phyloP scores from a whole-genome alignment of 2,888 invertebrate species.

The Onchidella celtica region DNA sequence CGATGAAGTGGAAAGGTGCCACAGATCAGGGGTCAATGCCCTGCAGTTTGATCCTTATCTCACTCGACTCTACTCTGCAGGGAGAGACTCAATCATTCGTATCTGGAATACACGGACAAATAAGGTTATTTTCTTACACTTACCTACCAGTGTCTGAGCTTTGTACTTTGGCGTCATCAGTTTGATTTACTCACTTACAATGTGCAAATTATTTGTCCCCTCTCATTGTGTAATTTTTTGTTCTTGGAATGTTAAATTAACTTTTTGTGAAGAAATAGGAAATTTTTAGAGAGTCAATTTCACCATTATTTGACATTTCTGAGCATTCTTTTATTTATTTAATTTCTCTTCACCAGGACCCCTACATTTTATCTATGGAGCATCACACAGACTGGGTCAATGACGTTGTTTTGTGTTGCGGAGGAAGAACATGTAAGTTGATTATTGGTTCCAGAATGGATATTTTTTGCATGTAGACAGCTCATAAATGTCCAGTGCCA shows the following conservation, averaged over 20 bases:
- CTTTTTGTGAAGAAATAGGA: too few relatives aligned
- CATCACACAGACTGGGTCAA: conserved; percentile 99
- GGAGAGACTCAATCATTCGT: conserved; percentile 97
- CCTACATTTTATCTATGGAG: conserved; percentile 97
- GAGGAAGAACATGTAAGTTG: conserved; percentile 93
- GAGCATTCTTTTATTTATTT: too few relatives aligned
- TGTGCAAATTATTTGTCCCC: not conserved
- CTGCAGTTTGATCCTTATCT: conserved; percentile 94
- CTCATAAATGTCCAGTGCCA: too few relatives aligned
- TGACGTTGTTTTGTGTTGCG: conserved; percentile 98
- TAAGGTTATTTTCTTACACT: too few relatives aligned
- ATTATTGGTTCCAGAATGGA: too few relatives aligned
- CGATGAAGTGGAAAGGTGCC: conserved; percentile 95
- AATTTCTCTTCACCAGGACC: conserved; percentile 85
- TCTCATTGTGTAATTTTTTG: not conserved
- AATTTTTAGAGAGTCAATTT: too few relatives aligned
- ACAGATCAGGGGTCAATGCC: conserved; percentile 97
- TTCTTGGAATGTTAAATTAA: too few relatives aligned
- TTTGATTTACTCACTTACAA: too few relatives aligned
- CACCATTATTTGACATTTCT: too few relatives aligned
- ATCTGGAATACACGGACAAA: conserved; percentile 84
- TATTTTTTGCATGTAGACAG: too few relatives aligned
- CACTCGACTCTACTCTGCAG: conserved; percentile 95
- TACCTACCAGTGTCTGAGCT: not conserved
- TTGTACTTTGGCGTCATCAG: too few relatives aligned